Percentiles rank a stretch among this genome's conserved stretches.
phyloP scores from a whole-genome alignment of 2,888 invertebrate species.

The Ochropacha duplaris region DNA sequence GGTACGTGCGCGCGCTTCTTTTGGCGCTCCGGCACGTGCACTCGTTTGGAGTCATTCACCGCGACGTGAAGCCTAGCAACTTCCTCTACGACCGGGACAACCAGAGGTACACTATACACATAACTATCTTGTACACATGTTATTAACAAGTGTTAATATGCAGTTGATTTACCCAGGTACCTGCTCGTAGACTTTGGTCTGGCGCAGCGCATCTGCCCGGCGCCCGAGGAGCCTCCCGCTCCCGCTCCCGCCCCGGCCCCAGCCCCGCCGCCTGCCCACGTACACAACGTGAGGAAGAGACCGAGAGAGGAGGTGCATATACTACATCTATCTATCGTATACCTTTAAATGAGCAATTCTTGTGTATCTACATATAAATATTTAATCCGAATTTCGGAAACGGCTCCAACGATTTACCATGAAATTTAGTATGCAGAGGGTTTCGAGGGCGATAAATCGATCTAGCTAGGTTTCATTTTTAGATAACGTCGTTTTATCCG shows the following conservation, averaged over 20 bases:
- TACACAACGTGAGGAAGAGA: conserved; percentile 40
- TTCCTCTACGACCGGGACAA: conserved; percentile 91
- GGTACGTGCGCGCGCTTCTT: conserved; percentile 92
- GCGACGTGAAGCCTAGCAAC: conserved; percentile 96
- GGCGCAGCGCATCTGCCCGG: conserved; percentile 85
- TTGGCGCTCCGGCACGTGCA: conserved; percentile 91
- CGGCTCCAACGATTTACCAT: no score
- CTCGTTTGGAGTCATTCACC: conserved; percentile 91
- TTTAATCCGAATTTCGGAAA: no score
- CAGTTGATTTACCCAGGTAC: conserved; percentile 72
- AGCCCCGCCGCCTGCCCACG: conserved; percentile 32
- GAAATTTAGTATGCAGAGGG: no score
- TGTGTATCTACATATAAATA: no score
- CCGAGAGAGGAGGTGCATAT: conserved; percentile 41
- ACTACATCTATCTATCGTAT: no score
- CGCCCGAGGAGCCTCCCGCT: conserved; percentile 33
- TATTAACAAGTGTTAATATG: conserved; percentile 3
- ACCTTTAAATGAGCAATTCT: no score
- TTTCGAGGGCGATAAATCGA: no score
- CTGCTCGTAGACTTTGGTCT: conserved; percentile 95
- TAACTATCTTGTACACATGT: neutral
- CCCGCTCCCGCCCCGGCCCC: conserved; percentile 7
- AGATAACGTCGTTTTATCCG: no score
- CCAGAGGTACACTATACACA: conserved; percentile 65
- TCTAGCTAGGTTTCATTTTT: no score